Percentiles rank a stretch among this genome's conserved stretches.
phyloP scores from a whole-genome alignment of 2,797 vertebrate species.

The Propithecus perrieri region DNA sequence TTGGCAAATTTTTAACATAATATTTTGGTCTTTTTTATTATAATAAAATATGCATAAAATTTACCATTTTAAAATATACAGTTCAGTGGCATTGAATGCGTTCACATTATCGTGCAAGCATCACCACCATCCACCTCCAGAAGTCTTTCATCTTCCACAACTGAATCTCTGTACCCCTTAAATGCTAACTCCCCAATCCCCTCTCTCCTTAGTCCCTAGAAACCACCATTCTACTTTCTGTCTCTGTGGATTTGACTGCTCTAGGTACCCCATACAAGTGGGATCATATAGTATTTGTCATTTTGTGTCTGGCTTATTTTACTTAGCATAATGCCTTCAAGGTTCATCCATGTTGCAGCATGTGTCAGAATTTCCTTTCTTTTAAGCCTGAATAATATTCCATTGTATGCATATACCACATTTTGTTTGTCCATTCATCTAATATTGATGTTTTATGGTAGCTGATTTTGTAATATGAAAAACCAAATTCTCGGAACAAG shows the following conservation, averaged over 20 bases:
- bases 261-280: neutral
- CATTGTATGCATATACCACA: neutral
- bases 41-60: slow-evolving; percentile 35
- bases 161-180: neutral
- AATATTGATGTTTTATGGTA: slow-evolving; percentile 25
- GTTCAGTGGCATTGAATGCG: neutral
- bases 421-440: slow-evolving; percentile 19
- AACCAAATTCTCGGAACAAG: neutral
- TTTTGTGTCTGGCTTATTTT: neutral
- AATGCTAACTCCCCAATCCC: neutral
- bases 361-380: slow-evolving; percentile 9
- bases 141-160: neutral
- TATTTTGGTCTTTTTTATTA: slow-evolving; percentile 4
- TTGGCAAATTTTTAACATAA: neutral
- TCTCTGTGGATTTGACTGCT: neutral
- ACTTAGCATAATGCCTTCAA: neutral
- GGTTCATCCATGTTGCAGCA: neutral
- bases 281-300: neutral
- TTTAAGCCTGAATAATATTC: neutral
- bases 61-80: neutral
- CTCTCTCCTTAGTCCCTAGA: neutral
- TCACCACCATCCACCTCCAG: neutral
- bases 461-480: slow-evolving; percentile 3
- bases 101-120: neutral
- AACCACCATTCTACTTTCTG: neutral